Base-by-base conservation (phyloP, 2,888 invertebrate genomes). In the Homarus gammarus region DNA sequence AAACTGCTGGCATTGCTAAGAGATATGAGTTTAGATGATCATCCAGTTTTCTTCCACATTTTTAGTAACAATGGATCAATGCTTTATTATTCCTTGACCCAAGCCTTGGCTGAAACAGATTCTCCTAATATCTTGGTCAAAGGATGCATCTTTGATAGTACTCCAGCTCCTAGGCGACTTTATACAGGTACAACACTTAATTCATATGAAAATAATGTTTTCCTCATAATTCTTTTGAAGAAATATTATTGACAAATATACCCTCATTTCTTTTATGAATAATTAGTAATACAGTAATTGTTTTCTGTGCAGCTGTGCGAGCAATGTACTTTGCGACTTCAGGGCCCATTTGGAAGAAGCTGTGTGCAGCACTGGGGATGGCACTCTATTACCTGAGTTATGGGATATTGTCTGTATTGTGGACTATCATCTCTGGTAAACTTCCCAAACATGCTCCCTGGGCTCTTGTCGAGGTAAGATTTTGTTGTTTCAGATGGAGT, bases 51-150 rank as follows among this genome's bases (percentile, higher is more conserved):
- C 91, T 95, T 97, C 93, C 97, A 97, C 93, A 95, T 96, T 87
- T 96, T 97, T 93, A 96, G 96, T 91, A 97, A 97, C 93, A 96
- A 96, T n/a, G 97, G 96, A 31, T 95, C 96, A 5, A 95, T 95
- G 93, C 94, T 96, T 15, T 96, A 96, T 93, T 95, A 95, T 92
- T 95, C 96, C 93, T 95, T 96, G 92, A 95, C 95, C 56, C 93
- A 95, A 90, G 95, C 96, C 31, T 90, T 92, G 93, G 77, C 85
- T 38, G 73, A 84, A 31, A 18, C 68, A 1, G 61, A 38, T 73
- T 84, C 61, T 51, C 82, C 78, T 31, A 87, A 22, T 56, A 87
- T 93, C 78, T 92, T 95, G 95, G 94, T 96, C 38, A 95, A 94
- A 92, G 96, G 96, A 5, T 95, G 96, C 51, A 96, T 96, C 90